Conservation (phyloP, 2,888 invertebrate species). For the Ptilodon capucinus region DNA sequence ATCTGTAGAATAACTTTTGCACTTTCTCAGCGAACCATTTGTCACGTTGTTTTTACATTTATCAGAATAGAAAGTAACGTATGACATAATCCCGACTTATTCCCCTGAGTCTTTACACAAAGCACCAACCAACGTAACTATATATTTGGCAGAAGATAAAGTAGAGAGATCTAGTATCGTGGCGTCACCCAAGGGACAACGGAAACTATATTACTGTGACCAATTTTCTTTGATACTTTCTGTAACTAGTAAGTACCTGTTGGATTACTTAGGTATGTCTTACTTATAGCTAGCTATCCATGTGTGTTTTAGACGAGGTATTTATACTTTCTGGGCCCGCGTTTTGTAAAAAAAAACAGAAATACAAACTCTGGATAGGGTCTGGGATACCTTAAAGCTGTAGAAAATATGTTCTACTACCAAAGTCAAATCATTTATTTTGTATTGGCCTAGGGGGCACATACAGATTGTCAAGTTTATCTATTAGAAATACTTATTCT, state of each 20-base stretch:
- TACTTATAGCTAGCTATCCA: no score
- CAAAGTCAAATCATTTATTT: no score
- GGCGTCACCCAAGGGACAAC: background rate
- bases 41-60: constrained; percentile 43
- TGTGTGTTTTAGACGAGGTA: no score
- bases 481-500: no score
- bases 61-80: constrained; percentile 33
- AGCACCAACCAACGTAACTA: constrained; percentile 33
- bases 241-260: background rate
- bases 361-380: no score
- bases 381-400: no score
- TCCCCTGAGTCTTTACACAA: constrained; percentile 33
- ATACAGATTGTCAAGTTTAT: no score
- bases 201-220: background rate
- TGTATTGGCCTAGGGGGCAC: no score
- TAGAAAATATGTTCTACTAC: no score
- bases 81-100: constrained; percentile 41
- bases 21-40: constrained; percentile 19
- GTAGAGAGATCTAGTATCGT: constrained; percentile 26
- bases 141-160: constrained; percentile 38
- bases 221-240: background rate
- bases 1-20: constrained; percentile 13
- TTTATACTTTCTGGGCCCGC: no score
- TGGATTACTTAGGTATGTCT: background rate
- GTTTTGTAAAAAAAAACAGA: no score